Evolutionary conservation across 2,888 invertebrate species (phyloP), one percentile per base, ranked within the genome.

Genomic region (Pheosia gnoma): DNA sequence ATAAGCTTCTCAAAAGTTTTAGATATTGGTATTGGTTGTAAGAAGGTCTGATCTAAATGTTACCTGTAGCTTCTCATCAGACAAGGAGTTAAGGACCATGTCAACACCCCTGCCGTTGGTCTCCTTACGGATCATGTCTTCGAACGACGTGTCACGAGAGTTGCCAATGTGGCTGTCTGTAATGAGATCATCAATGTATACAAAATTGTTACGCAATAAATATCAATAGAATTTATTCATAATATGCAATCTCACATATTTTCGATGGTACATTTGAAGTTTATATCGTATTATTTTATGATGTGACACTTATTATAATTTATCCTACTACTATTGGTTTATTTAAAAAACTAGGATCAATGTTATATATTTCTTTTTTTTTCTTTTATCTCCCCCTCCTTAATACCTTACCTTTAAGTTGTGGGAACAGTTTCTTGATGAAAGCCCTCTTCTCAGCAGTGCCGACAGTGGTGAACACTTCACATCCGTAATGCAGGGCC

Each of bases 401-500:
- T 52, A 11, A 47, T 4, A 47, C 9, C 7, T 36, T n/a, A 95
- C 95, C 95, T 86, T 95, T 94, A 0, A 95, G 83, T 69, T 94
- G 91, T 0, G 98, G 98, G 95, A 99, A 99, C 5, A 96, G 95
- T 72, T 97, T 96, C 88, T 98, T 97, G 66, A 99, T 94, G 88
- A 98, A 99, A 6, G 97, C 96, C 37, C 97, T 95, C 90, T 99
- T 99, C 68, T 97, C 97, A 68, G 95, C 94, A 4, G 97, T 97
- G 36, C 98, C 98, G 0, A 99, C 98, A 0, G 99, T 99, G 11
- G 99, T 99, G 90, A 96, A 98, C 0, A 98, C 97, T 60, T 96
- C 97, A 84, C 99, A 97, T 8, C 98, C 98, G 88, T 96, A 95
- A 80, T 96, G 96, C 0, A 99, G 94, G 0, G 99, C 98, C 68